Conservation (phyloP, 2,113 vertebrate genomes). For the Cyprinodon brontotheroides region DNA sequence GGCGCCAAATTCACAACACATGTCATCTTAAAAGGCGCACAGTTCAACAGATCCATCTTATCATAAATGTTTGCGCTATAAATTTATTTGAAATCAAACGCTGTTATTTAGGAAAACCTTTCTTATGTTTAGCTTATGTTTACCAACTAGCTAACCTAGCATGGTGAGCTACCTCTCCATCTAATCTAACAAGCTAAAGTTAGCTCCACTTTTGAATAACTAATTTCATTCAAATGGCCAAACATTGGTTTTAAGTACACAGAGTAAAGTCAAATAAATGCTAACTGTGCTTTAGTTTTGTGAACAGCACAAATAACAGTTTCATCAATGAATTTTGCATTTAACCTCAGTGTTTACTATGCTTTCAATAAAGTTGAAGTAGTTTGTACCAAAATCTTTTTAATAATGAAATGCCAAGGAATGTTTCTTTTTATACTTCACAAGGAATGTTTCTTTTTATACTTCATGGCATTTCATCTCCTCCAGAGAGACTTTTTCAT, state of each 20-base stretch:
- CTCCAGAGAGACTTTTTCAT: background rate
- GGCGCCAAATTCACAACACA: no score
- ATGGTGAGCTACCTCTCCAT: no score
- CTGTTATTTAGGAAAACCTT: background rate
- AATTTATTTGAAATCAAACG: background rate
- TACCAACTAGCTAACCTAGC: no score
- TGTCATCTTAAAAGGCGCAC: no score
- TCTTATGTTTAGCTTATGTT: background rate
- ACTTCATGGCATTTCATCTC: background rate
- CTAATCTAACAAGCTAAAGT: no score
- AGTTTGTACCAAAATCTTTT: background rate
- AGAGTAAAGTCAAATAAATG: background rate
- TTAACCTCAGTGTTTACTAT: background rate
- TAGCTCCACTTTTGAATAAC: background rate
- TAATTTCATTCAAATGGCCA: background rate
- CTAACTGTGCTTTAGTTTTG: background rate
- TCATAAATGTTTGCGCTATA: background rate
- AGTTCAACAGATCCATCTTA: no score
- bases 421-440: background rate
- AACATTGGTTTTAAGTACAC: background rate
- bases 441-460: no score
- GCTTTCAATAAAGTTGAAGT: background rate
- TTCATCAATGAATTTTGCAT: background rate
- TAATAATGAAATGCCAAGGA: no score
- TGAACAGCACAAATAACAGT: background rate